Base-by-base conservation (phyloP, 2,888 invertebrate species). In the Linyphia triangularis region DNA sequence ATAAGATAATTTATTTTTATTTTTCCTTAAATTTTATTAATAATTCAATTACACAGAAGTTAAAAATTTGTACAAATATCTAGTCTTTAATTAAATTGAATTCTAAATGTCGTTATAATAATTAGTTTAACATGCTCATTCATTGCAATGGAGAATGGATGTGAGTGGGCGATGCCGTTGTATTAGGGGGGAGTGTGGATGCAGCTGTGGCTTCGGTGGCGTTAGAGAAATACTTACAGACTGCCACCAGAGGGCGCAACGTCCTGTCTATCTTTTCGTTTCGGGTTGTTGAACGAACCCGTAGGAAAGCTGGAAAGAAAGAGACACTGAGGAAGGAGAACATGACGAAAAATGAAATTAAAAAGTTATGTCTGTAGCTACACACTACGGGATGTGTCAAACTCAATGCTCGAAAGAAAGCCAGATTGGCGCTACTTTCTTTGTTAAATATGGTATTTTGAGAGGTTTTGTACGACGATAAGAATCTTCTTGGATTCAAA, bases 251-350 rank as follows among this genome's bases (percentile, higher is more conserved):
- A 59, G 37, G 89, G 90, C 10, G 88, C 82, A 63, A 90, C 72
- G 78, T 91, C 91, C 75, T 90, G 85, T 78, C 89, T 90, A 89
- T 91, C 91, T 90, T 90, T 90, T 79, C 91, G 89, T 83, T 89
- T 89, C 13, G 85, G 78, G 65, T 82, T 82, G 85, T 89, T 91
- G 89, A 91, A 91, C 67, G 91, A 91, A 85, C 91, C 91, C 79
- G 90, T 90, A 16, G 90, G 81, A 73, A 89, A 90, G 75, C 90
- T 90, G 69, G 77, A 81, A 83, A 89, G 75, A 88, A 40, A 79
- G 85, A 85, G 73, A 81, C 63, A 70, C 63, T 79, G 63, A 63
- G 79, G 65, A 78, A 81, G 65, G 65, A 67, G 78, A 69, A 43
- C 16, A 33, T 30, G 57, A n/a, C 16, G 22, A n/a, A n/a, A n/a